phyloP scores from a whole-genome alignment of 2,797 vertebrate genomes.

The Syndactyla subalaris region DNA sequence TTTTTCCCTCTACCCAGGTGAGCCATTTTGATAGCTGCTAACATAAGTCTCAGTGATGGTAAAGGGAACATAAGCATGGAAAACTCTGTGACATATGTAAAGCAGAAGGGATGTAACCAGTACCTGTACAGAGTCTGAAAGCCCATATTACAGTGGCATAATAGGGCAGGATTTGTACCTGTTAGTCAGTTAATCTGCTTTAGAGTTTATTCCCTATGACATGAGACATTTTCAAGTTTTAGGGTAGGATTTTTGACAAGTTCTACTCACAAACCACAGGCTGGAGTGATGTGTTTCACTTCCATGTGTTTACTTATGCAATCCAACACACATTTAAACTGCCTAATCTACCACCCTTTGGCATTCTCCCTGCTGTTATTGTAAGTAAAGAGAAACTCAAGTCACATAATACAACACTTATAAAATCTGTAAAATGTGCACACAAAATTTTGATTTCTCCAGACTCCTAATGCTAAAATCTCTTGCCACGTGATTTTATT shows the following conservation, averaged over 20 bases:
- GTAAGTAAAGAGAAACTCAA: neutral
- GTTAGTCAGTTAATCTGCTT: neutral
- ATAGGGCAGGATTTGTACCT: neutral
- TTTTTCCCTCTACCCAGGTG: neutral
- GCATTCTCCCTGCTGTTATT: neutral
- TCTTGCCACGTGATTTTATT: neutral
- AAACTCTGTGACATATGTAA: neutral
- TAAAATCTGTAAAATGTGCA: neutral
- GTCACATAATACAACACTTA: neutral
- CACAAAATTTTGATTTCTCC: neutral
- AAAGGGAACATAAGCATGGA: neutral
- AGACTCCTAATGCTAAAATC: neutral
- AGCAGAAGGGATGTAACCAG: neutral
- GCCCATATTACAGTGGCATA: neutral
- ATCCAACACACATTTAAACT: neutral
- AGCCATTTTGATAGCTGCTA: neutral
- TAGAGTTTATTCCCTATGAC: neutral
- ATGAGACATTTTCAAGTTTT: neutral
- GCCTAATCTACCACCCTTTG: neutral
- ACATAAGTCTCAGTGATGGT: neutral
- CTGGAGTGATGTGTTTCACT: neutral
- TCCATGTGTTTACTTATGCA: neutral
- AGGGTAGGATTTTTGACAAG: neutral
- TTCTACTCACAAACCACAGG: neutral
- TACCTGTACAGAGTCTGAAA: neutral